Conservation (phyloP, 2,797 vertebrate genomes). For the Melanotaenia trifasciata region DNA sequence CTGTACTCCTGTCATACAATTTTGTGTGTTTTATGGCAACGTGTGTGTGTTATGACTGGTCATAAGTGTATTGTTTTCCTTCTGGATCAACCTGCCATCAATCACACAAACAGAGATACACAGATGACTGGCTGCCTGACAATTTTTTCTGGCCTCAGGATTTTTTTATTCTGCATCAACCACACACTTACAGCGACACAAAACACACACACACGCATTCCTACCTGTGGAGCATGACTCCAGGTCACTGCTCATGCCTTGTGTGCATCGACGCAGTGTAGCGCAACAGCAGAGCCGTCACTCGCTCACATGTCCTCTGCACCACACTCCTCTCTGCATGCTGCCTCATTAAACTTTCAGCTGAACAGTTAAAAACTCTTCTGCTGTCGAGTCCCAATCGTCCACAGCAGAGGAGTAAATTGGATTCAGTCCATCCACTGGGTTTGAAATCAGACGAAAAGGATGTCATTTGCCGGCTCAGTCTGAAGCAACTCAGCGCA, state of each 20-base stretch:
- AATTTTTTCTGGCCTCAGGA: background rate
- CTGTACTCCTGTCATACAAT: conserved; percentile 38
- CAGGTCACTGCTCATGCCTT: conserved; percentile 56
- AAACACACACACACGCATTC: conserved; percentile 3
- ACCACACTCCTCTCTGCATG: conserved; percentile 40
- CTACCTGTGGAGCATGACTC: conserved; percentile 44
- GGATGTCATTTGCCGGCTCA: conserved; percentile 49
- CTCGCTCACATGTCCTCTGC: conserved; percentile 41
- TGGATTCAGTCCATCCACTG: conserved; percentile 56
- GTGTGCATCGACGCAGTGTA: conserved; percentile 34
- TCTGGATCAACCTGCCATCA: conserved; percentile 22
- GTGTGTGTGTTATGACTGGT: conserved; percentile 32
- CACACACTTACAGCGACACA: background rate
- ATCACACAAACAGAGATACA: background rate
- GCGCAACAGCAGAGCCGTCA: conserved; percentile 44
- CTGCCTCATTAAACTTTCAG: conserved; percentile 72
- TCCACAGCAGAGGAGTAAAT: conserved; percentile 50
- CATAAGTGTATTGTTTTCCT: conserved; percentile 19
- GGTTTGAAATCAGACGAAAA: conserved; percentile 68
- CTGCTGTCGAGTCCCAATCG: conserved; percentile 43
- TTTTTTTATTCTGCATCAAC: background rate
- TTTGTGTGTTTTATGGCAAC: conserved; percentile 41
- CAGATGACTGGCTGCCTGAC: background rate
- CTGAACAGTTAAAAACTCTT: conserved; percentile 61
- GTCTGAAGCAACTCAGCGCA: conserved; percentile 26